These are phyloP conservation scores for Dipodomys spectabilis DNA, from an alignment of 2,113 vertebrate genomes.

Conservation along the genomic window DNA sequence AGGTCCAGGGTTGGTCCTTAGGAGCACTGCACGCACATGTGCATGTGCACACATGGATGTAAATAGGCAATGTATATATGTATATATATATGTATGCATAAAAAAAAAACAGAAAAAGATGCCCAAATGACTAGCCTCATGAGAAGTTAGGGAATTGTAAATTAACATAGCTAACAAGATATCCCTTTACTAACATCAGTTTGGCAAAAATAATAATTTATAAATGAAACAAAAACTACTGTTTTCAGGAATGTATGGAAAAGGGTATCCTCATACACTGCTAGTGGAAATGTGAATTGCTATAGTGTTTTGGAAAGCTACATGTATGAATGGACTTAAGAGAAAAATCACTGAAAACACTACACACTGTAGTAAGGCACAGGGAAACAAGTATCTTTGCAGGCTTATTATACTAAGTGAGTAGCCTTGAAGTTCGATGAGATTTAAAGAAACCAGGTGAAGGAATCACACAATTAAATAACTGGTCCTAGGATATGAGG, in stretches of 20 bases:
- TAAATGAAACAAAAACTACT: no score
- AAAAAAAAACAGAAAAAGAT: constrained; percentile 2
- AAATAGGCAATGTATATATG: background rate
- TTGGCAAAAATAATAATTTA: constrained; percentile 7
- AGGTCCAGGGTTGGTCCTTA: background rate
- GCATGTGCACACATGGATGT: background rate
- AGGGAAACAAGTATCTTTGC: background rate
- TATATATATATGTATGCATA: background rate
- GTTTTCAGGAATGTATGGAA: background rate
- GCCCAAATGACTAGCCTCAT: background rate
- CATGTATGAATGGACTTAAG: no score
- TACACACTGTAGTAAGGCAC: background rate
- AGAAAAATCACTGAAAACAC: no score
- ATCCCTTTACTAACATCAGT: background rate
- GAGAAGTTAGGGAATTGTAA: background rate
- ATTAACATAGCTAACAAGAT: background rate
- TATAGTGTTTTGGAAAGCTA: background rate
- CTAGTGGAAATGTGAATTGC: constrained; percentile 4
- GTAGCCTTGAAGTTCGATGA: no score
- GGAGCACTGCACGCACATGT: no score
- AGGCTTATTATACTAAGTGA: no score
- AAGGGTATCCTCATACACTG: background rate
- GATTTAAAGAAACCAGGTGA: no score
- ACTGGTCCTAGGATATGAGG: background rate
- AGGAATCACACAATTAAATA: background rate